Conservation (phyloP, 2,888 invertebrate genomes). For the Muscina levida region DNA sequence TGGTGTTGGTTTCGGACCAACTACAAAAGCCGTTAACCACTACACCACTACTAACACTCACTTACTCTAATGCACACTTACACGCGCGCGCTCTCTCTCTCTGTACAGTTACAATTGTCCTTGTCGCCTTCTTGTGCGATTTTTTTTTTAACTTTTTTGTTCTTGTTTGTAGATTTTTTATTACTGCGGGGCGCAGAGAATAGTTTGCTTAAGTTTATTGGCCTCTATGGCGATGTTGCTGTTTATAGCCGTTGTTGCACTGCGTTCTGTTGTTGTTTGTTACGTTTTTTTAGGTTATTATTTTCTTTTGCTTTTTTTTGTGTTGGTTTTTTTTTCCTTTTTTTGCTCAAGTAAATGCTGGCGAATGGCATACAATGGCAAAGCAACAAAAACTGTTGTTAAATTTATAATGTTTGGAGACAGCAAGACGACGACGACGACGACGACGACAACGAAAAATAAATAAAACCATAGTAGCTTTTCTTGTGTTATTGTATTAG, state of each 20-base stretch:
- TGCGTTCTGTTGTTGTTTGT: constrained; percentile 16
- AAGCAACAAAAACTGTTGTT: constrained; percentile 21
- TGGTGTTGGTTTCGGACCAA: background rate
- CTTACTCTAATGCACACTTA: background rate
- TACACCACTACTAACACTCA: too few relatives aligned
- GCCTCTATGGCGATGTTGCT: constrained; percentile 50
- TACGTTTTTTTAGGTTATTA: constrained; percentile 1
- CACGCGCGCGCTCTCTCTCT: too few relatives aligned
- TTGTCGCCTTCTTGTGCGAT: constrained; percentile 31
- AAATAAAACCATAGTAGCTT: background rate
- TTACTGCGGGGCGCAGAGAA: constrained; percentile 55
- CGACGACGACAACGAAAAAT: constrained; percentile 48
- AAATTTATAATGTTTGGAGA: constrained; percentile 58
- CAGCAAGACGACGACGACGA: constrained; percentile 56
- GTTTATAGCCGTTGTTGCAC: constrained; percentile 12
- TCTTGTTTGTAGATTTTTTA: constrained; percentile 50
- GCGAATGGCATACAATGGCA: background rate
- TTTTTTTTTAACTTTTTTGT: constrained; percentile 41
- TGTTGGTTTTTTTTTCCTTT: background rate
- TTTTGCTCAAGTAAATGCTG: too few relatives aligned
- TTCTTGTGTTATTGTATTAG: background rate
- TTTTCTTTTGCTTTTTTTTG: background rate
- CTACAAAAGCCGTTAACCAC: too few relatives aligned
- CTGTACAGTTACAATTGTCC: constrained; percentile 16
- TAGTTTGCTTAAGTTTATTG: constrained; percentile 63